Evolutionary conservation across 2,888 invertebrate species (phyloP).

Genomic region (Patella ulyssiponensis): DNA sequence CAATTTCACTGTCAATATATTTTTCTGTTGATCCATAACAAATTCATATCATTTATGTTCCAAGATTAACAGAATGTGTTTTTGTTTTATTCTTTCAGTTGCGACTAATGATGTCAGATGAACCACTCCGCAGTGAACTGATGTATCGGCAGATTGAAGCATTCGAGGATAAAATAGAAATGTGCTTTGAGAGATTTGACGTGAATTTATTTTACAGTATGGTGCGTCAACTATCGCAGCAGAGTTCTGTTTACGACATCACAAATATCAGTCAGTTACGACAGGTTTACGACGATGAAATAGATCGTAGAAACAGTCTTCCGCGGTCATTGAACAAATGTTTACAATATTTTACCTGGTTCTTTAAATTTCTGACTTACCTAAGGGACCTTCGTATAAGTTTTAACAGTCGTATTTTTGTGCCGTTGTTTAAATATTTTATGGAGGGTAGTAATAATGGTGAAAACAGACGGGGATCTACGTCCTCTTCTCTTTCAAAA

Average conservation of each 20-base stretch:
- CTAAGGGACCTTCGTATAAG: slow-evolving; percentile 51
- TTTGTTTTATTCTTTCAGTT: slow-evolving; percentile 41
- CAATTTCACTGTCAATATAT: no score
- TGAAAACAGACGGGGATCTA: slow-evolving; percentile 44
- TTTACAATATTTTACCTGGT: slow-evolving; percentile 61
- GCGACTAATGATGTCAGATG: slow-evolving; percentile 52
- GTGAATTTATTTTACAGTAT: slow-evolving; percentile 51
- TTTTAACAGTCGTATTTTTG: slow-evolving; percentile 57
- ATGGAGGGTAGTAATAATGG: slow-evolving; percentile 42
- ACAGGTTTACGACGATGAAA: slow-evolving; percentile 5
- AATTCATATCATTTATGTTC: no score
- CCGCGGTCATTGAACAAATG: slow-evolving; percentile 27
- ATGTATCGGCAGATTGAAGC: slow-evolving; percentile 56
- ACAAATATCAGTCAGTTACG: not conserved
- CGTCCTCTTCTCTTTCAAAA: slow-evolving; percentile 46
- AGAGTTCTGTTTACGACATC: not conserved
- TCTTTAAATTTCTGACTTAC: slow-evolving; percentile 58
- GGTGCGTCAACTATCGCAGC: slow-evolving; percentile 21
- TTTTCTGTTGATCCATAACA: no score
- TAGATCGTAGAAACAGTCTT: not conserved
- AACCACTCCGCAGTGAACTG: slow-evolving; percentile 53
- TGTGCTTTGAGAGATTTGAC: slow-evolving; percentile 53
- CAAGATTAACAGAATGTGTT: no score
- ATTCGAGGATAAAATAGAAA: slow-evolving; percentile 59
- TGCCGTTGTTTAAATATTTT: slow-evolving; percentile 58